Evolutionary conservation across 2,888 invertebrate species (phyloP).

Genomic region (Spilosoma lubricipeda): DNA sequence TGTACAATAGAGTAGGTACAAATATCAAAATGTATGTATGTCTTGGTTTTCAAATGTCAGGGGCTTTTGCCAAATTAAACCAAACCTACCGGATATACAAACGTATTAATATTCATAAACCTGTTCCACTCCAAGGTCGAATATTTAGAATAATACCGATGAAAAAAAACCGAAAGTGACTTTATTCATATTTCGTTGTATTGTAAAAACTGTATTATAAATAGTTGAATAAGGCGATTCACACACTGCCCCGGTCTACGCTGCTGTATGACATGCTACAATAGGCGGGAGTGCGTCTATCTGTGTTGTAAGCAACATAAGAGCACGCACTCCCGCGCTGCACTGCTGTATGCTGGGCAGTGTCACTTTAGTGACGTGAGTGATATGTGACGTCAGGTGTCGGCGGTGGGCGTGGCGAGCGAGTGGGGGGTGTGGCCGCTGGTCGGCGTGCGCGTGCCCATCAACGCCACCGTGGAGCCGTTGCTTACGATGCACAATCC

Average conservation of each 20-base stretch:
- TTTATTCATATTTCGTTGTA: not conserved
- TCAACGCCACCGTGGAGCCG: constrained; percentile 96
- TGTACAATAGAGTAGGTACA: no score
- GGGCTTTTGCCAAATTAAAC: not conserved
- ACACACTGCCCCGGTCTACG: no score
- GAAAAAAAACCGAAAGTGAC: not conserved
- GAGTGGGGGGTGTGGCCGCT: constrained; percentile 96
- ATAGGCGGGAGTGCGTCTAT: no score
- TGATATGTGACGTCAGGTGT: constrained; percentile 84
- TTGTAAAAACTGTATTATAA: not conserved
- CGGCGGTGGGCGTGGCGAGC: constrained; percentile 94
- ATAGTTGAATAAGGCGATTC: not conserved
- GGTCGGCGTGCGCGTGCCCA: constrained; percentile 95
- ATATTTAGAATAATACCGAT: not conserved
- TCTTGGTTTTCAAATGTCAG: not conserved
- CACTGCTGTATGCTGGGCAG: no score
- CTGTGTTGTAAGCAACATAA: no score
- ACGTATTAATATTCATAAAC: not conserved
- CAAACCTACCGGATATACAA: not conserved
- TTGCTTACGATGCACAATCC: constrained; percentile 98
- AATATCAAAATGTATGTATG: no score
- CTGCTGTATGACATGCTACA: no score
- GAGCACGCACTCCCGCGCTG: no score
- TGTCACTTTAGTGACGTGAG: not conserved
- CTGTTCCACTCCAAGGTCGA: not conserved